Evolutionary conservation across 2,113 vertebrate species (phyloP), one percentile per base, ranked within the genome.

Genomic region (Excalfactoria chinensis): DNA sequence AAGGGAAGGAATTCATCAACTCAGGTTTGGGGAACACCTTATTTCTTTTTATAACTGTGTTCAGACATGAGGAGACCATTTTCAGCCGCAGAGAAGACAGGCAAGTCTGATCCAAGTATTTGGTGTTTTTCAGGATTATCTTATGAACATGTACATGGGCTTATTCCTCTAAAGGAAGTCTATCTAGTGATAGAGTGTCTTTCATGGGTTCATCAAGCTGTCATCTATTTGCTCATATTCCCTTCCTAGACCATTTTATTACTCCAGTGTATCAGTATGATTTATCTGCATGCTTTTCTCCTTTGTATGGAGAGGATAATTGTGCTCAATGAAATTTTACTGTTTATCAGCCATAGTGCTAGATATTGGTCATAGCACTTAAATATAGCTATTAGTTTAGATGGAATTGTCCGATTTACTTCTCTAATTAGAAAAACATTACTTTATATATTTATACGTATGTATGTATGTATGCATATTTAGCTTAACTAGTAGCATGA

Each of bases 121-220:
- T 41, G 32, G 25, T 63, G 22, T 67, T 91, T 55, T 35, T 2
- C 26, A 63, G 56, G 17, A 8, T 83, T 40, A 56, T 21, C 7
- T 30, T 53, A 2, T 59, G 53, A 88, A 41, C 1, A 1, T 53
- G 35, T 13, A 35, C 0, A 0, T 40, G 37, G 51, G 15, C 7
- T 58, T 78, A 40, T 21, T 32, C 8, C 34, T 78, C 40, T n/a
- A 35, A 59, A 49, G 26, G 26, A 48, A 49, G 8, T 67, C 41
- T 84, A 0, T 40, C 4, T 82, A n/a, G 56, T 63, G 25, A 13
- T 70, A 56, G n/a, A 14, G 14, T 49, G 10, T 79, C 41, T 17
- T 59, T 76, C 23, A 76, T 86, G 68, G 79, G 10, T 68, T 86
- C 55, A 35, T 35, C 37, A 73, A 32, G 30, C 66, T 43, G 1